Percentiles rank a stretch among this genome's conserved stretches.
phyloP scores from a whole-genome alignment of 2,113 vertebrate species.

The Crotalus helleri region DNA sequence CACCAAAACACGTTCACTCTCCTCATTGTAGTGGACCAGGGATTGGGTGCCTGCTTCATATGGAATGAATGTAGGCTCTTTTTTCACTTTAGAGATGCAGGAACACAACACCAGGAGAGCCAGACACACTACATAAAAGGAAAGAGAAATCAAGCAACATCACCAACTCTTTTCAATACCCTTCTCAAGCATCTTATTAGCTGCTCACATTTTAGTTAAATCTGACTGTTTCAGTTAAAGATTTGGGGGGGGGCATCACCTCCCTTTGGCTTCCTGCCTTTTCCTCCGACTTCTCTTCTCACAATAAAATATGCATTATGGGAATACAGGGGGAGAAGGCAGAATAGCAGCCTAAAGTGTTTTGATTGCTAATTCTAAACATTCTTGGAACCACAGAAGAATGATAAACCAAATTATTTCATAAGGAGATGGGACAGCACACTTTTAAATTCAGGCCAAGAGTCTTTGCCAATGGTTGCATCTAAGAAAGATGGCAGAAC shows the following conservation, averaged over 20 bases:
- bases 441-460: neutral
- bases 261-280: too few species aligned
- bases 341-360: neutral
- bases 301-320: neutral
- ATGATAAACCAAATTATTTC: neutral
- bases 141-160: neutral
- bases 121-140: conserved; percentile 24
- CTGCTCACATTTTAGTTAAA: neutral
- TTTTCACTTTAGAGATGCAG: accelerated
- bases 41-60: conserved; percentile 50
- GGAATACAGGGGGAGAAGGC: neutral
- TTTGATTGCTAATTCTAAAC: neutral
- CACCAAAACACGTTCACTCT: conserved; percentile 43
- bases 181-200: neutral
- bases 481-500: neutral
- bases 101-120: conserved; percentile 20
- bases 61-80: accelerated
- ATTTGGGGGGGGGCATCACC: too few species aligned
- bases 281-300: neutral
- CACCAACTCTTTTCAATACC: neutral
- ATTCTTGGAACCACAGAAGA: neutral
- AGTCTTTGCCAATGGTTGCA: neutral
- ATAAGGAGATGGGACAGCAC: neutral
- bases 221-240: neutral
- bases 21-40: conserved; percentile 50